Evolutionary conservation across 2,113 vertebrate genomes (phyloP).

Genomic region (Oriolus oriolus): DNA sequence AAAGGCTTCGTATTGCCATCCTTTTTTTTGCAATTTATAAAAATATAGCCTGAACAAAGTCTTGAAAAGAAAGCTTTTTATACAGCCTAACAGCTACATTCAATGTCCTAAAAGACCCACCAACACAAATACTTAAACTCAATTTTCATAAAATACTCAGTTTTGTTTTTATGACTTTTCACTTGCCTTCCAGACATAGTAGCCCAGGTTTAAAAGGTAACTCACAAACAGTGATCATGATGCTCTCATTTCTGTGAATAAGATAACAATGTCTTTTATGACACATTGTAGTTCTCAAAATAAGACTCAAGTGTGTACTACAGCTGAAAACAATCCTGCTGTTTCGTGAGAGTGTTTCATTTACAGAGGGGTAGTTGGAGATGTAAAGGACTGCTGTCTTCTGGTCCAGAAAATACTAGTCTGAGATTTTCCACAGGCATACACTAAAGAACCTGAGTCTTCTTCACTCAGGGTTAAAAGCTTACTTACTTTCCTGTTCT

Average conservation of each 20-base stretch:
- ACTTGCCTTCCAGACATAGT: neutral
- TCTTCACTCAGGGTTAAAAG: neutral
- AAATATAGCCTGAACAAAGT: neutral
- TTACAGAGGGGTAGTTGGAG: neutral
- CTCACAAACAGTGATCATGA: neutral
- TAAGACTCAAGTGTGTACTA: neutral
- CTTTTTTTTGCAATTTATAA: neutral
- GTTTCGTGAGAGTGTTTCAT: neutral
- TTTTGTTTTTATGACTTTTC: neutral
- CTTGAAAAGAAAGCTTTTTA: neutral
- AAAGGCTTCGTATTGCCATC: neutral
- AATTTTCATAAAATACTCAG: neutral
- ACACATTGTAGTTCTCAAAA: neutral
- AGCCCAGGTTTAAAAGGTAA: neutral
- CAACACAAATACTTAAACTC: neutral
- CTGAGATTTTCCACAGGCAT: neutral
- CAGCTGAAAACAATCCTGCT: neutral
- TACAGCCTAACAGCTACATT: neutral
- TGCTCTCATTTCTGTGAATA: neutral
- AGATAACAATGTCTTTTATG: neutral
- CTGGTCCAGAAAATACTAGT: neutral
- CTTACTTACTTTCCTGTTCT: neutral
- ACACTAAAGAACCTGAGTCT: neutral
- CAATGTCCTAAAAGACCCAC: neutral
- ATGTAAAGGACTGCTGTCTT: neutral